Evolutionary conservation across 2,888 invertebrate species (phyloP).

Genomic region (Athrips mouffetella): DNA sequence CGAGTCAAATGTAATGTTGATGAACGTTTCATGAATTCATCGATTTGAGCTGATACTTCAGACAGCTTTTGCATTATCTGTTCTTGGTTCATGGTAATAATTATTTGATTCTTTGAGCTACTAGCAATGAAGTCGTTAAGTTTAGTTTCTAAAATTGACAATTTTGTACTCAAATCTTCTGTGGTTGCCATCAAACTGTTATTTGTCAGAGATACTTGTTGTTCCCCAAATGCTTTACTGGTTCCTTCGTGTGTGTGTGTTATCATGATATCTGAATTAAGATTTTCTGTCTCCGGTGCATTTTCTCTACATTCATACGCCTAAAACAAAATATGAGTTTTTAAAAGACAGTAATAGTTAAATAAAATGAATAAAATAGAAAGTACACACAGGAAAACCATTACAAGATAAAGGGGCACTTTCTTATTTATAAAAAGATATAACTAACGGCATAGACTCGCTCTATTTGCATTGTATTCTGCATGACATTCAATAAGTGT

Average conservation of each 20-base stretch:
- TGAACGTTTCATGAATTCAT: too few species aligned
- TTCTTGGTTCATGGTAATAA: conserved; percentile 14
- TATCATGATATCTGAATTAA: conserved; percentile 13
- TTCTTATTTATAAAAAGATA: too few species aligned
- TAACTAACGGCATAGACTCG: too few species aligned
- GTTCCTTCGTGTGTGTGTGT: conserved; percentile 13
- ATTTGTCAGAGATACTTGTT: conserved; percentile 13
- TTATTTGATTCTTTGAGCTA: conserved; percentile 16
- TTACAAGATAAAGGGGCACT: too few species aligned
- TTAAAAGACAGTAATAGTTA: too few species aligned
- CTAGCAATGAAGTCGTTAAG: conserved; percentile 14
- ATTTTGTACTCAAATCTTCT: conserved; percentile 14
- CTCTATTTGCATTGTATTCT: too few species aligned
- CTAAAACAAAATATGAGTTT: conserved; percentile 5
- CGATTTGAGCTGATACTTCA: conserved; percentile 12
- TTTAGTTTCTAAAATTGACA: conserved; percentile 12
- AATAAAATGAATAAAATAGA: too few species aligned
- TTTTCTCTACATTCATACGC: conserved; percentile 13
- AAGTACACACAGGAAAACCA: too few species aligned
- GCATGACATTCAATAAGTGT: too few species aligned
- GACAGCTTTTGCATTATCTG: conserved; percentile 14
- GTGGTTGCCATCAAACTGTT: conserved; percentile 13
- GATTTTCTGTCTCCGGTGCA: conserved; percentile 11
- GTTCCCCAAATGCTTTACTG: conserved; percentile 13
- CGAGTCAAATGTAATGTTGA: too few species aligned